These are phyloP conservation scores for Parnassius orleans DNA, from an alignment of 2,888 invertebrate genomes.

Conservation along the genomic window DNA sequence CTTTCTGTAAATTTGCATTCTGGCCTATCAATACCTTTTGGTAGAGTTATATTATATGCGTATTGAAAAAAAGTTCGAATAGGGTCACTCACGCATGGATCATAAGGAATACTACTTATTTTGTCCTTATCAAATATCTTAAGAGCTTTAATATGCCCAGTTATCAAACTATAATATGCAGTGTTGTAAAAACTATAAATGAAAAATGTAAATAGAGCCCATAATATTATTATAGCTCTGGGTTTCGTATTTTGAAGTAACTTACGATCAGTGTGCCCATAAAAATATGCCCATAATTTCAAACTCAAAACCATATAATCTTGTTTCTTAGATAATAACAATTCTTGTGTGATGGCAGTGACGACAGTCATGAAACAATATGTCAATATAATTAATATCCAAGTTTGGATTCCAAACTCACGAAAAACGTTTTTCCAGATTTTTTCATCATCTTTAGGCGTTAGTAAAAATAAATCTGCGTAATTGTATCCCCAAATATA, in stretches of 20 bases:
- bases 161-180: constrained; percentile 50
- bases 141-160: constrained; percentile 41
- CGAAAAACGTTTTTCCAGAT: constrained; percentile 51
- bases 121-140: constrained; percentile 35
- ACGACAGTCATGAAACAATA: constrained; percentile 37
- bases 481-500: constrained; percentile 53
- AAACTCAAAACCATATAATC: constrained; percentile 38
- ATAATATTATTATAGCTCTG: constrained; percentile 45
- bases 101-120: constrained; percentile 39
- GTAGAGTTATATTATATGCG: constrained; percentile 47
- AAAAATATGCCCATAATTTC: constrained; percentile 52
- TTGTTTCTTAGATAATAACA: constrained; percentile 31
- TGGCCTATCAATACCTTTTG: constrained; percentile 34
- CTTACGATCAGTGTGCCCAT: constrained; percentile 42
- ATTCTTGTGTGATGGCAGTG: constrained; percentile 25
- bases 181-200: constrained; percentile 58
- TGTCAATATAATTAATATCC: constrained; percentile 47
- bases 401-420: constrained; percentile 47
- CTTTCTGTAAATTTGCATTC: constrained; percentile 41
- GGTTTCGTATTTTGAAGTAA: constrained; percentile 42
- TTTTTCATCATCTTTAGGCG: constrained; percentile 40
- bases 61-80: constrained; percentile 42
- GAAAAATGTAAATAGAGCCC: constrained; percentile 61
- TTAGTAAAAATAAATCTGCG: constrained; percentile 42
- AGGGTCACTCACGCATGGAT: constrained; percentile 49